A percentile compares a stretch with the other conserved stretches of the same genome.
phyloP scores from a whole-genome alignment of 1,140 invertebrate genomes.

The Meloidogyne chitwoodi region DNA sequence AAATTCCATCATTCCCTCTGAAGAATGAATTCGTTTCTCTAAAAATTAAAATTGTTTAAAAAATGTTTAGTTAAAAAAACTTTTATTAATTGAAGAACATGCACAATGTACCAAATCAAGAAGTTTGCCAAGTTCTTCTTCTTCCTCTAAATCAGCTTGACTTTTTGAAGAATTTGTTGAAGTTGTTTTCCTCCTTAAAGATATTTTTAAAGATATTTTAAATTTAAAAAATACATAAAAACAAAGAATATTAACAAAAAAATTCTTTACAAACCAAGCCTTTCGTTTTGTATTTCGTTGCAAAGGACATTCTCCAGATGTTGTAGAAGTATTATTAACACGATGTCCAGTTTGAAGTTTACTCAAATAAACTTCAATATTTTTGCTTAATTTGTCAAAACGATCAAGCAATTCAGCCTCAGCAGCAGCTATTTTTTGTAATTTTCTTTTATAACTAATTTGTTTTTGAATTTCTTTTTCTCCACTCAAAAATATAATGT shows the following conservation, averaged over 20 bases:
- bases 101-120: not conserved
- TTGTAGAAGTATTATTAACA: not conserved
- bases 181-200: not conserved
- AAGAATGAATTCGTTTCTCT: not conserved
- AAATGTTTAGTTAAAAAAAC: not conserved
- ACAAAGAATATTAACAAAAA: no score
- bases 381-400: slow-evolving; percentile 78
- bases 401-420: slow-evolving; percentile 34
- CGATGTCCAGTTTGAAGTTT: slow-evolving; percentile 41
- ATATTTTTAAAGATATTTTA: not conserved
- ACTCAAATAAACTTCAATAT: slow-evolving; percentile 82
- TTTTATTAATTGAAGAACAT: slow-evolving; percentile 28
- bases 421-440: not conserved
- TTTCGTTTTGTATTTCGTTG: slow-evolving; percentile 9
- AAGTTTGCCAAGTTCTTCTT: slow-evolving; percentile 55
- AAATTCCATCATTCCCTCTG: not conserved
- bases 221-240: no score
- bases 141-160: slow-evolving; percentile 63
- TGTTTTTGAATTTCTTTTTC: slow-evolving; percentile 2
- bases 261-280: not conserved
- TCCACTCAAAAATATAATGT: not conserved
- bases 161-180: not conserved
- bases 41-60: not conserved
- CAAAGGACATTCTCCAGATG: not conserved
- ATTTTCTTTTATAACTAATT: not conserved